Percentiles rank a stretch among this genome's conserved stretches.
These are phyloP conservation scores for Ciona savignyi DNA, from an alignment of 23 tunicate species.

Conservation along the genomic window DNA sequence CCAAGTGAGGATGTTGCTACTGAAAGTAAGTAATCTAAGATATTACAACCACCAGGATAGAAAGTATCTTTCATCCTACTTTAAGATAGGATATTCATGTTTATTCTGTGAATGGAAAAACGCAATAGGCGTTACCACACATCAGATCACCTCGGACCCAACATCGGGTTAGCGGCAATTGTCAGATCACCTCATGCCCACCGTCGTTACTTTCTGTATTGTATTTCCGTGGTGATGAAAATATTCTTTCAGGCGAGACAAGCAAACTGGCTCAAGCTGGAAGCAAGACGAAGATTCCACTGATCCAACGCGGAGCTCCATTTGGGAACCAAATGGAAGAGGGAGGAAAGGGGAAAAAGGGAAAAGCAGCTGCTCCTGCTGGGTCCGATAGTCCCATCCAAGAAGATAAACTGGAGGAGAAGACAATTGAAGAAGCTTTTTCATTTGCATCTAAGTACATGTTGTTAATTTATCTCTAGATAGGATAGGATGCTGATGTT, in stretches of 20 bases:
- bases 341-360: slow-evolving; percentile 61
- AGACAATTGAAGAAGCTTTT: slow-evolving; percentile 55
- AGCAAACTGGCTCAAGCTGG: too few relatives aligned
- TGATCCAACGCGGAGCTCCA: slow-evolving; percentile 60
- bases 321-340: slow-evolving; percentile 31
- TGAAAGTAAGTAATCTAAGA: background rate
- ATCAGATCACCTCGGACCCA: too few relatives aligned
- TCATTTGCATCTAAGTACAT: slow-evolving; percentile 31
- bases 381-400: slow-evolving; percentile 40
- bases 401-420: slow-evolving; percentile 68
- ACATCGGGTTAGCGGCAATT: too few relatives aligned
- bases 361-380: slow-evolving; percentile 42
- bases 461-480: background rate
- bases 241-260: too few relatives aligned
- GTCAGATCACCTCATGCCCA: too few relatives aligned
- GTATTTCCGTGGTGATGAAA: too few relatives aligned
- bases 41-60: background rate
- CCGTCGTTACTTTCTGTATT: too few relatives aligned
- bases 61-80: too few relatives aligned
- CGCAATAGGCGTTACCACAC: too few relatives aligned
- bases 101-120: too few relatives aligned
- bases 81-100: too few relatives aligned
- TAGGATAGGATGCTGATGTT: background rate
- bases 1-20: slow-evolving; percentile 20
- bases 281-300: slow-evolving; percentile 67